Evolutionary conservation across 2,888 invertebrate genomes (phyloP).

Genomic region (Noctua fimbriata): DNA sequence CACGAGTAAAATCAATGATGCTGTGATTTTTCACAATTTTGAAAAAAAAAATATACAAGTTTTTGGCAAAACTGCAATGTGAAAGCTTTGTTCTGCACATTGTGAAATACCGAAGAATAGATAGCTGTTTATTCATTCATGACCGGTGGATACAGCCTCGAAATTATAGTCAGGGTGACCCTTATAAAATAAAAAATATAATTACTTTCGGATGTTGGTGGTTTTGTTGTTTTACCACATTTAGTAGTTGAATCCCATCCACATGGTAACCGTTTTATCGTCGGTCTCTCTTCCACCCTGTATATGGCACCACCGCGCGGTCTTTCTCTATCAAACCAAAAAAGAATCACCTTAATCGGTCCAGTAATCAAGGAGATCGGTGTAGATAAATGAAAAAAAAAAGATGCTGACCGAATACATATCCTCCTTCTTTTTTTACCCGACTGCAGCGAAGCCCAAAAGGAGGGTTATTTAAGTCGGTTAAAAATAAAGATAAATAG

Average conservation of each 20-base stretch:
- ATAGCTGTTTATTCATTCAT: conserved; percentile 13
- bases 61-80: conserved; percentile 54
- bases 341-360: neutral
- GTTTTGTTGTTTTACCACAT: neutral
- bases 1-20: conserved; percentile 24
- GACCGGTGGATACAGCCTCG: conserved; percentile 1
- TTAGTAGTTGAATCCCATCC: neutral
- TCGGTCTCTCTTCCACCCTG: no score
- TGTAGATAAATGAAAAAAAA: neutral
- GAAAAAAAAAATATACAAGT: conserved; percentile 31
- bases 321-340: neutral
- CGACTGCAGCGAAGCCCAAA: no score
- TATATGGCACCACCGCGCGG: neutral
- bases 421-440: neutral
- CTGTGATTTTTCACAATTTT: conserved; percentile 17
- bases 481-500: neutral
- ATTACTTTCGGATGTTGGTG: neutral
- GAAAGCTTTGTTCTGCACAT: neutral
- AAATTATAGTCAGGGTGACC: neutral
- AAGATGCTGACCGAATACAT: neutral
- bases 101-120: conserved; percentile 17
- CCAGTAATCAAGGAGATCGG: neutral
- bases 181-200: neutral
- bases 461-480: neutral
- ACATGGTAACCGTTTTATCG: no score